These are phyloP conservation scores for Heliconius ismenius DNA, from an alignment of 2,888 invertebrate genomes.

Conservation along the genomic window DNA sequence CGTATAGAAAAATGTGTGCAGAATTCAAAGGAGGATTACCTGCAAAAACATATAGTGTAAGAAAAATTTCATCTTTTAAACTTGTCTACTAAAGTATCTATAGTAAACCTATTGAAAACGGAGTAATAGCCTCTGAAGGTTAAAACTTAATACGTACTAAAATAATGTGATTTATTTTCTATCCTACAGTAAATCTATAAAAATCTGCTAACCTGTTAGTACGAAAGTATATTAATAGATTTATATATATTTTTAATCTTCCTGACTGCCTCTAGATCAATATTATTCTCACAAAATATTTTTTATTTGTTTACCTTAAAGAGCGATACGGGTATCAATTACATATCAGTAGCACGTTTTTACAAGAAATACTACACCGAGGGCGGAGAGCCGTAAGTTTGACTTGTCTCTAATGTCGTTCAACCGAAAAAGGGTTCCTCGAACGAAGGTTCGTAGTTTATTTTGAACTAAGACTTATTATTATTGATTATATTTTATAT, in stretches of 20 bases:
- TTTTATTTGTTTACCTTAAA: constrained; percentile 13
- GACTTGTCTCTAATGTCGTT: constrained; percentile 41
- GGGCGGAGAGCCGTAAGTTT: constrained; percentile 37
- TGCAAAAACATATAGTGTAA: not conserved
- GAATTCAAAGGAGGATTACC: constrained; percentile 15
- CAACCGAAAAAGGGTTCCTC: constrained; percentile 40
- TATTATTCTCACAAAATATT: constrained; percentile 2
- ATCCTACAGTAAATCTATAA: not conserved
- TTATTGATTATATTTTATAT: not conserved
- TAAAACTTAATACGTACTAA: not conserved
- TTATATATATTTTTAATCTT: too few species aligned
- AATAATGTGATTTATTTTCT: not conserved
- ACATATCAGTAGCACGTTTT: constrained; percentile 34
- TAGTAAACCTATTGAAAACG: not conserved
- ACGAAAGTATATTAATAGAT: too few species aligned
- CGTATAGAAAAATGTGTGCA: not conserved
- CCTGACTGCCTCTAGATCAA: not conserved
- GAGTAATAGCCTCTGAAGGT: not conserved
- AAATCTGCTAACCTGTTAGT: too few species aligned
- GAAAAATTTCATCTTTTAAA: constrained; percentile 1
- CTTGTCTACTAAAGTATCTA: not conserved
- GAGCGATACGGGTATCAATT: constrained; percentile 30
- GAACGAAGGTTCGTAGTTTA: not conserved
- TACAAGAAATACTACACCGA: constrained; percentile 38
- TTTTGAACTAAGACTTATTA: too few species aligned